Evolutionary conservation across 2,113 vertebrate species (phyloP).

Genomic region (Balaeniceps rex): DNA sequence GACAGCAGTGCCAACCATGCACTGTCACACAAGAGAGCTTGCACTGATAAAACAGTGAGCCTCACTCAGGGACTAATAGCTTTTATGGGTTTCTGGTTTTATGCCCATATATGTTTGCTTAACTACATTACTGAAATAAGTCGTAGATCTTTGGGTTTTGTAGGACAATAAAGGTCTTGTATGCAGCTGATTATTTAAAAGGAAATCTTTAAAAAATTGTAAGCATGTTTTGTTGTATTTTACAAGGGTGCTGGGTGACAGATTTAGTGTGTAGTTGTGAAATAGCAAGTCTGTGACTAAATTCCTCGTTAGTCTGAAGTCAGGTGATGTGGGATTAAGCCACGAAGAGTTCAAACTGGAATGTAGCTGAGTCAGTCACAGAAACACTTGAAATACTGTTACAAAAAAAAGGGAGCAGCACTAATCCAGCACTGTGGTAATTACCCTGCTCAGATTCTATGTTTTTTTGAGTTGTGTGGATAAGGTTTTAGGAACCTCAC

Average conservation of each 20-base stretch:
- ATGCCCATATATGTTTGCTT: neutral
- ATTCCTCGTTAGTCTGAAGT: neutral
- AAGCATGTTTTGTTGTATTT: neutral
- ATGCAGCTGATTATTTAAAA: neutral
- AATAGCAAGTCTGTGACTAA: neutral
- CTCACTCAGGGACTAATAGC: neutral
- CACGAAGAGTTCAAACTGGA: neutral
- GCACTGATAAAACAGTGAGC: constrained; percentile 16
- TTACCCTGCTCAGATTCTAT: constrained; percentile 54
- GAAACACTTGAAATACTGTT: constrained; percentile 30
- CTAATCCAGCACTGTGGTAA: constrained; percentile 53
- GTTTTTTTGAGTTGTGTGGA: neutral
- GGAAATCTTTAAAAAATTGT: neutral
- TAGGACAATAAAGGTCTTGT: neutral
- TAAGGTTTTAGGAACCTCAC: constrained; percentile 41
- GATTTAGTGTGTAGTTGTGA: neutral
- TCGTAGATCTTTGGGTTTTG: neutral
- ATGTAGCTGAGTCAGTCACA: constrained; percentile 40
- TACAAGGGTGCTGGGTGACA: neutral
- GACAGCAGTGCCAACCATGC: neutral
- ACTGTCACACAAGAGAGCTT: neutral
- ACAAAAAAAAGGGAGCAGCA: constrained; percentile 6
- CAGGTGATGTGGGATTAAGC: constrained; percentile 28
- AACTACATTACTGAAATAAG: neutral
- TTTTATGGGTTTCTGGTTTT: constrained; percentile 14